Base-by-base conservation (phyloP, 2,888 invertebrate species). In the Biston stratarius region DNA sequence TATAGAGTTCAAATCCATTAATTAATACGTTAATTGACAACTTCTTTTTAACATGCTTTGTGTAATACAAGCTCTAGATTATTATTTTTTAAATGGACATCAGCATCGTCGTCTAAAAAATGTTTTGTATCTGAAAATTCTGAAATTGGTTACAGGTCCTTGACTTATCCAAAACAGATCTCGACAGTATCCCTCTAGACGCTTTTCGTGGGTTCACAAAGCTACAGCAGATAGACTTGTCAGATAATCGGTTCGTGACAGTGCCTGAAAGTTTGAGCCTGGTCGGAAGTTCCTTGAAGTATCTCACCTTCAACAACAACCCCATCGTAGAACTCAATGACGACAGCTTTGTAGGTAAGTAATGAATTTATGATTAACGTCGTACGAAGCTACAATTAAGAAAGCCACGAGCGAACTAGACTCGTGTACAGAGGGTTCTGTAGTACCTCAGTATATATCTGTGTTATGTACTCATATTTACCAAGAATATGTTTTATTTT, bases 261-360 rank as follows among this genome's bases (percentile, higher is more conserved):
- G 94, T 96, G 15, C 96, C 96, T 0, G 89, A 92, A 59, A 94
- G 94, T 74, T 81, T 96, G 52, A 91, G 88, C 56, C 78, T 94
- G 61, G 83, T 96, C 38, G 94, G 95, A n/a, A 84, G 83, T 56
- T 94, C 94, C 6, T 85, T 96, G 67, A 88, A 94, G 77, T 93
- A 91, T 63, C 88, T 96, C 15, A 95, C 95, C 45, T 88, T 96
- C 75, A 95, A 96, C 72, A 90, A 94, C 67, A 96, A 96, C 84
- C 94, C 94, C 0, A 94, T 96, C 52, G 83, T 92, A 15, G 94
- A 94, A 73, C 86, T 96, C 3, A 94, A 91, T 51, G 95, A 95
- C 72, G 91, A 94, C 73, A 95, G 95, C 69, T 96, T 96, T 73
- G 80, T 95, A 67, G 95, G 95, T 95, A 86, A 88, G 81, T 77